Percentiles rank a stretch among this genome's conserved stretches.
Evolutionary conservation across 2,797 vertebrate genomes (phyloP).

Genomic region (Intellagama lesueurii): DNA sequence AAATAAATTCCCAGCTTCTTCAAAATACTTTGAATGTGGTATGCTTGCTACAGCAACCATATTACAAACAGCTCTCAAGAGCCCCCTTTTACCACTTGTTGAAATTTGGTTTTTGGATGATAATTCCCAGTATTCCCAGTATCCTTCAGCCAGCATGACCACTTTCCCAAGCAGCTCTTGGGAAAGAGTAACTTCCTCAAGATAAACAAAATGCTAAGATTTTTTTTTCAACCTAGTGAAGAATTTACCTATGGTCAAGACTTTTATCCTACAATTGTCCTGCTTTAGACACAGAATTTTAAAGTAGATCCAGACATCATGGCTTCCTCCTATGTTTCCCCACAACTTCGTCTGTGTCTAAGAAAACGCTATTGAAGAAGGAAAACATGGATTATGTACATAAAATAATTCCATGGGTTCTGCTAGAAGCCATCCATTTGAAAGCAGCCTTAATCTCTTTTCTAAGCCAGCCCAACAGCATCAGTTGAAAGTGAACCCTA

Average conservation of each 20-base stretch:
- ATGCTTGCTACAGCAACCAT: background rate
- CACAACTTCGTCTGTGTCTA: background rate
- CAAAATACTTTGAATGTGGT: background rate
- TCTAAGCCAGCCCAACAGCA: too few relatives aligned
- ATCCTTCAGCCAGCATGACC: background rate
- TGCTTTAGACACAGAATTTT: background rate
- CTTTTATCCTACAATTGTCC: background rate
- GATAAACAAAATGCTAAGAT: too few relatives aligned
- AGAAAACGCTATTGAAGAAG: background rate
- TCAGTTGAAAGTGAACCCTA: too few relatives aligned
- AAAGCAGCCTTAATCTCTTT: too few relatives aligned
- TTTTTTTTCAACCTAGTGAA: background rate
- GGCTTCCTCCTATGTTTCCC: background rate
- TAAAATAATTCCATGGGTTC: background rate
- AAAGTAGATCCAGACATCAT: background rate
- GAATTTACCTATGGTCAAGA: background rate
- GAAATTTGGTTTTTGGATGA: too few relatives aligned
- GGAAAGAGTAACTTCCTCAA: too few relatives aligned
- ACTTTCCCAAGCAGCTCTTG: too few relatives aligned
- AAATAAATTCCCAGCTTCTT: background rate
- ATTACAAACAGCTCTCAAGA: background rate
- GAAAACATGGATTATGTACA: background rate
- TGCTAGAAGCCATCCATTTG: background rate
- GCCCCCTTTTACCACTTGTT: too few relatives aligned
- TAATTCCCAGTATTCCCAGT: too few relatives aligned